Conservation (phyloP, 2,888 invertebrate species). For the Seira ritae region DNA sequence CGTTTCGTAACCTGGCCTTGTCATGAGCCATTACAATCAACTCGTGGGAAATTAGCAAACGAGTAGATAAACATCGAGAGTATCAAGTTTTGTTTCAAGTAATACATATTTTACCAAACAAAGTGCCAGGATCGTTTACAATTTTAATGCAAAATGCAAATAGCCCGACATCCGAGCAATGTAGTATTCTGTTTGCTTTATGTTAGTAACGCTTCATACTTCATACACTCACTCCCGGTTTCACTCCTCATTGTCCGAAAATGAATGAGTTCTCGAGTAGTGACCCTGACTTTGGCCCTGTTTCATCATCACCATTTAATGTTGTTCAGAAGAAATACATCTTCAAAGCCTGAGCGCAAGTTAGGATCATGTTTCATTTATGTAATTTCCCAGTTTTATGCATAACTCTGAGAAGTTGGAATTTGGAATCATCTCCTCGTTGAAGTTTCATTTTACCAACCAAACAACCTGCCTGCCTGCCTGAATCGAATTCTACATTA, state of each 20-base stretch:
- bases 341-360: background rate
- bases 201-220: constrained; percentile 51
- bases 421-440: no score
- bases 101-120: no score
- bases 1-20: constrained; percentile 31
- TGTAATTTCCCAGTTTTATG: background rate
- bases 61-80: background rate
- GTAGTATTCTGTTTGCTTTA: constrained; percentile 41
- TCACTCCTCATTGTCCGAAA: constrained; percentile 1
- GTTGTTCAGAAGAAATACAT: constrained; percentile 9
- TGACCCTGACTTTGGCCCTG: constrained; percentile 38
- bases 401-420: background rate
- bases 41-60: background rate
- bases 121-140: constrained; percentile 46
- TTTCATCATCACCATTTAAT: constrained; percentile 15
- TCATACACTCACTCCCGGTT: background rate
- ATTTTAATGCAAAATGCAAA: constrained; percentile 63
- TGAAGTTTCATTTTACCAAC: background rate
- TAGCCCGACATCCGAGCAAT: constrained; percentile 51
- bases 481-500: constrained; percentile 55
- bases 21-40: constrained; percentile 37
- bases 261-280: constrained; percentile 32
- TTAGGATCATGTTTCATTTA: constrained; percentile 39
- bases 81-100: background rate
- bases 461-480: constrained; percentile 20